Conservation (phyloP, 2,888 invertebrate genomes). For the Erebia ligea region DNA sequence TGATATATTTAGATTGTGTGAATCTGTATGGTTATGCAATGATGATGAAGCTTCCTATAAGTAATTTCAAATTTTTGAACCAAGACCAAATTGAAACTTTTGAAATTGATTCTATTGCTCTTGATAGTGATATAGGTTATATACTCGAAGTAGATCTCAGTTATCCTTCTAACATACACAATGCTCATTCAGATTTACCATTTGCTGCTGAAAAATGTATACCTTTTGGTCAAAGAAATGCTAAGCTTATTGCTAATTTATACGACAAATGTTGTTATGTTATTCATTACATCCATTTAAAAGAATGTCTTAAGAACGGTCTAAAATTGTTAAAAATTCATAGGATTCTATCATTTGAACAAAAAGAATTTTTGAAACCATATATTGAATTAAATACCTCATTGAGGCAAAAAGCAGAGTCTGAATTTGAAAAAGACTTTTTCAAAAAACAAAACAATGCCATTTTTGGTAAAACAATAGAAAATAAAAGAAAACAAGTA, state of each 20-base stretch:
- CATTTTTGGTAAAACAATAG: background rate
- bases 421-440: background rate
- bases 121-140: background rate
- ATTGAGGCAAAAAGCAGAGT: background rate
- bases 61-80: background rate
- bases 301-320: background rate
- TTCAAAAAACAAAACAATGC: background rate
- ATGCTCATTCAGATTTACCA: background rate
- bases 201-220: background rate
- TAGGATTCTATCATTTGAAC: background rate
- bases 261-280: background rate
- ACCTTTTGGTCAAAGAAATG: too few species aligned
- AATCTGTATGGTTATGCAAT: background rate
- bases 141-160: background rate
- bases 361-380: background rate
- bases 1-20: background rate
- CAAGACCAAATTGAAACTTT: background rate
- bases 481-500: background rate
- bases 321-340: background rate
- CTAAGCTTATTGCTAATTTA: background rate
- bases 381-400: background rate
- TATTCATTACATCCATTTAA: background rate
- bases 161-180: background rate
- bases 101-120: background rate
- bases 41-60: background rate